A percentile compares a stretch with the other conserved stretches of the same genome.
Evolutionary conservation across 2,797 vertebrate genomes (phyloP).

Genomic region (Melanotaenia maccullochi): DNA sequence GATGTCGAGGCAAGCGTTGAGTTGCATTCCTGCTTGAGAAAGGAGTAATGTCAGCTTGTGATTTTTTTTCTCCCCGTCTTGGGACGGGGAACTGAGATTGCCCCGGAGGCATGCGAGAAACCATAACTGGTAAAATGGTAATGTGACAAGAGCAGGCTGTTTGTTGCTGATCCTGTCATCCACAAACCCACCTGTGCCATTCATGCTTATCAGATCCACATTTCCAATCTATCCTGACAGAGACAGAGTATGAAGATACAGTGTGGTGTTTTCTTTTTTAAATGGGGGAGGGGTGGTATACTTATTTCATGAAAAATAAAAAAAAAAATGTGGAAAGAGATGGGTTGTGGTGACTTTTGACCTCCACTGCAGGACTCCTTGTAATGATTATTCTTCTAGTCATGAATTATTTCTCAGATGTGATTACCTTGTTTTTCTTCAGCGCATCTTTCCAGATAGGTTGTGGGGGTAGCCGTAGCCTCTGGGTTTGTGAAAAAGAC

Average conservation of each 20-base stretch:
- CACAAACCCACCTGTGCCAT: constrained; percentile 65
- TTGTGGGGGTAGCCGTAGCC: constrained; percentile 41
- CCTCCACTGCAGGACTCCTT: constrained; percentile 42
- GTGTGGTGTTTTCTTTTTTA: constrained; percentile 25
- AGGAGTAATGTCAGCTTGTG: constrained; percentile 52
- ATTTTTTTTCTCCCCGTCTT: constrained; percentile 41
- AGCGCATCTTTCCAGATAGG: constrained; percentile 33
- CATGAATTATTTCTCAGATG: constrained; percentile 67
- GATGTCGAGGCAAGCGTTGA: constrained; percentile 61
- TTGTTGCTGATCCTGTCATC: constrained; percentile 59
- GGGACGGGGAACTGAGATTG: constrained; percentile 31
- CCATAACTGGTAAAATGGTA: constrained; percentile 52
- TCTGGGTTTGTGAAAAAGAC: constrained; percentile 23
- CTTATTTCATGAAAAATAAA: constrained; percentile 19
- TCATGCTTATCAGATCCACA: constrained; percentile 54
- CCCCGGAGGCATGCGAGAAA: constrained; percentile 38
- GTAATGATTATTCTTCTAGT: constrained; percentile 42
- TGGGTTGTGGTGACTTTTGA: constrained; percentile 66
- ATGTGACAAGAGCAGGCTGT: constrained; percentile 58
- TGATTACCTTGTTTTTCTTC: constrained; percentile 5
- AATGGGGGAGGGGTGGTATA: neutral
- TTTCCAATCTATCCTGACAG: constrained; percentile 44
- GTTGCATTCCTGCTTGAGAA: constrained; percentile 54
- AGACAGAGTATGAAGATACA: constrained; percentile 33
- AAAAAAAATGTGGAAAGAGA: constrained; percentile 59